Evolutionary conservation across 2,113 vertebrate species (phyloP), one percentile per base, ranked within the genome.

Genomic region (Prietella phreatophila): DNA sequence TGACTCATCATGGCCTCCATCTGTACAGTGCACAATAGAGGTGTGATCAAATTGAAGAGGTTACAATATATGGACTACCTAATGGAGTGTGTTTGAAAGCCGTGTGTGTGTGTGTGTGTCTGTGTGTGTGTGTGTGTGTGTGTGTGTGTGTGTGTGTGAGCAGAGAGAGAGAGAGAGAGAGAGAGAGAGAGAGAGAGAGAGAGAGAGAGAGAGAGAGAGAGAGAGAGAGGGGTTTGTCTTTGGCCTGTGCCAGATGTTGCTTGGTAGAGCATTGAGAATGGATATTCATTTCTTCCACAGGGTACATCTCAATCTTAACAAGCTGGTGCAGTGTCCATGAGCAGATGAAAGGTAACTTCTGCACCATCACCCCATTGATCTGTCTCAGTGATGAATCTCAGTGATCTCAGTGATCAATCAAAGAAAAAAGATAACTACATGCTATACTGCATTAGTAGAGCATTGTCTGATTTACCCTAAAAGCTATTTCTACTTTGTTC

Each of bases 401-500:
- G 39, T 42, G 39, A 42, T 86, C 89, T 89, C 47, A 89, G 88
- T 55, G 86, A 92, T 94, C 88, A 91, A 90, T 93, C 89, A 94
- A 93, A 92, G 92, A 94, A 95, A 95, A 95, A 92, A 92, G 94
- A 95, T 95, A 95, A 95, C 93, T 95, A 93, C 89, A 92, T 90
- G 85, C 93, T 71, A 84, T 84, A 84, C 22, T 67, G 81, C n/a
- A 85, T 76, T 89, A 86, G 42, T 60, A 67, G 81, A 84, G 9
- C 69, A 50, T n/a, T 83, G 39, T 69, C 22, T 69, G 36, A 89
- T 86, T 79, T 83, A 67, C 71, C 50, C 25, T 80, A 50, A 58
- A 30, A 56, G 60, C 53, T 56, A 60, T 78, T 89, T 86, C 9
- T 15, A 33, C 39, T 73, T 53, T 53, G 9, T 13, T 67, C 10